These are phyloP conservation scores for Aythya fuligula DNA, from an alignment of 2,797 vertebrate genomes.

Conservation along the genomic window DNA sequence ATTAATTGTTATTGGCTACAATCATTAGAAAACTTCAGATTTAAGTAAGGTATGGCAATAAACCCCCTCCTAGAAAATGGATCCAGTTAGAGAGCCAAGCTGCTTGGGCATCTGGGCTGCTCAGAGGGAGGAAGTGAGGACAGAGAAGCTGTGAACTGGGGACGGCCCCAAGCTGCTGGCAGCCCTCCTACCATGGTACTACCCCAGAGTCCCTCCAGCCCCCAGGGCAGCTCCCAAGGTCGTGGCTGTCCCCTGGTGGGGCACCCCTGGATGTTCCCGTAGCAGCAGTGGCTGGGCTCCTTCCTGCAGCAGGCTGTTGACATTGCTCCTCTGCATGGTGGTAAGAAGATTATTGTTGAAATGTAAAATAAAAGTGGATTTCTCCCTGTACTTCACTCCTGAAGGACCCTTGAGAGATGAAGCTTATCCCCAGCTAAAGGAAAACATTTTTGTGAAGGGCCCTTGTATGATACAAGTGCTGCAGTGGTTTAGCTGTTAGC, in stretches of 20 bases:
- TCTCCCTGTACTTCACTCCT: background rate
- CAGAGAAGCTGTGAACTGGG: background rate
- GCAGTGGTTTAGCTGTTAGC: background rate
- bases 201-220: background rate
- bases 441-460: background rate
- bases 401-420: background rate
- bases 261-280: background rate
- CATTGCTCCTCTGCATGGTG: background rate
- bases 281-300: background rate
- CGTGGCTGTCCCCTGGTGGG: background rate
- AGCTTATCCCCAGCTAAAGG: background rate
- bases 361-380: background rate
- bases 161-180: background rate
- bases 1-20: conserved; percentile 69
- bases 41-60: conserved; percentile 42
- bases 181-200: background rate
- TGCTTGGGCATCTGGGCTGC: background rate
- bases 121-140: background rate
- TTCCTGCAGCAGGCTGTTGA: background rate
- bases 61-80: conserved; percentile 11
- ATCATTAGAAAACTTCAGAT: conserved; percentile 46
- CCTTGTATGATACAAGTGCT: background rate
- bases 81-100: background rate
- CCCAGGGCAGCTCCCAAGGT: background rate
- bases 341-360: background rate